A percentile compares a stretch with the other conserved stretches of the same genome.
Conservation (phyloP, 2,888 invertebrate genomes). For the Chromoteleia sp. region DNA sequence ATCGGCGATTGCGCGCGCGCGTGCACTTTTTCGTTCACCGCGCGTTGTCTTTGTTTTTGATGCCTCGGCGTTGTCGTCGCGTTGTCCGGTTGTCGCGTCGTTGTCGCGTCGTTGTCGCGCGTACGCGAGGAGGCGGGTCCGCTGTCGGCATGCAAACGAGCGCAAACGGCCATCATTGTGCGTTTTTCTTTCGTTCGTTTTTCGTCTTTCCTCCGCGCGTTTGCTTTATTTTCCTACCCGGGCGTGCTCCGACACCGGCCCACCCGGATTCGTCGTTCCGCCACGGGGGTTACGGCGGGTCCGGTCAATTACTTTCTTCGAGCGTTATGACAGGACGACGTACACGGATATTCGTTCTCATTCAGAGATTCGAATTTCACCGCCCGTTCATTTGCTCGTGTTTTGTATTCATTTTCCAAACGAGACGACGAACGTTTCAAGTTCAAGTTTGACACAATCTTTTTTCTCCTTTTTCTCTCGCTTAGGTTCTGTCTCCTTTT, state of each 20-base stretch:
- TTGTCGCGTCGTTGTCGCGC: not conserved
- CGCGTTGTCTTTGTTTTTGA: constrained; percentile 2
- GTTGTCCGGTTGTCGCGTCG: not conserved
- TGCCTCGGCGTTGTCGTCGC: too few relatives aligned
- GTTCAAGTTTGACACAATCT: not conserved
- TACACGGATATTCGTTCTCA: constrained; percentile 16
- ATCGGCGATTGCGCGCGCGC: constrained; percentile 20
- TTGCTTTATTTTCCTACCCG: constrained; percentile 27
- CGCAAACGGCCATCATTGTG: constrained; percentile 26
- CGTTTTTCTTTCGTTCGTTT: constrained; percentile 1
- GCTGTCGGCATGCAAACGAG: constrained; percentile 22
- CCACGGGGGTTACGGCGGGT: constrained; percentile 49
- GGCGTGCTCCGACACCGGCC: constrained; percentile 27
- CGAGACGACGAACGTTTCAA: not conserved
- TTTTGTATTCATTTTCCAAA: not conserved
- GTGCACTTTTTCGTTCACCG: too few relatives aligned
- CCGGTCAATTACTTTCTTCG: constrained; percentile 41
- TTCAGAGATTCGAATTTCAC: constrained; percentile 37
- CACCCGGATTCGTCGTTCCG: constrained; percentile 45
- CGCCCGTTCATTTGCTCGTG: constrained; percentile 1
- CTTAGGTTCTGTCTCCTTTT: too few relatives aligned
- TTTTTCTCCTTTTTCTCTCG: too few relatives aligned
- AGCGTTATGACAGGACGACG: constrained; percentile 38
- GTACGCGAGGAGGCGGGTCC: constrained; percentile 24
- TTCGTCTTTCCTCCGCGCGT: constrained; percentile 26